These are phyloP conservation scores for Burhinus oedicnemus DNA, from an alignment of 2,113 vertebrate species.

Conservation along the genomic window DNA sequence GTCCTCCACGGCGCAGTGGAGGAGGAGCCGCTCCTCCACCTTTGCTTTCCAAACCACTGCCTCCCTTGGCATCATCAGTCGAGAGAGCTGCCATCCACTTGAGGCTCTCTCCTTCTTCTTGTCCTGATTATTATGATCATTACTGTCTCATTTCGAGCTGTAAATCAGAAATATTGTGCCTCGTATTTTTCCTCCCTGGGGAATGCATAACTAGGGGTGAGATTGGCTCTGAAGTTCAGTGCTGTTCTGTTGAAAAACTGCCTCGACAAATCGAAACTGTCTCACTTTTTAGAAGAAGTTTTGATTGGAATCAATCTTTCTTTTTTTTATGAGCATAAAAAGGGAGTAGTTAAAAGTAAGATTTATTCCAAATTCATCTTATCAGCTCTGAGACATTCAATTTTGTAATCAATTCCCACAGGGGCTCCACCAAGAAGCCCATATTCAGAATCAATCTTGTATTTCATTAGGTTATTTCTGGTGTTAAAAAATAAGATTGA, in stretches of 20 bases:
- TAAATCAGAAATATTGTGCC: conserved; percentile 73
- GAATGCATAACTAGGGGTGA: conserved; percentile 37
- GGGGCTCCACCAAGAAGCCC: conserved; percentile 73
- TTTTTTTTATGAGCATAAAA: conserved; percentile 70
- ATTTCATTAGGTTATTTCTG: conserved; percentile 78
- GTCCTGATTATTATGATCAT: conserved; percentile 69
- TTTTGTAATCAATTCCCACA: conserved; percentile 76
- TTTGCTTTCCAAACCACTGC: conserved; percentile 18
- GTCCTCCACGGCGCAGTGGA: rapidly evolving
- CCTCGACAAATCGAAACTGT: conserved; percentile 66
- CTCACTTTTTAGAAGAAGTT: conserved; percentile 69
- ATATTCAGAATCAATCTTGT: conserved; percentile 76
- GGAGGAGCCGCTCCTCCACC: background rate
- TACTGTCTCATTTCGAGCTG: conserved; percentile 66
- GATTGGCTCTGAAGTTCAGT: conserved; percentile 65
- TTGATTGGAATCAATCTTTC: conserved; percentile 76
- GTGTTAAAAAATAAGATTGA: conserved; percentile 79
- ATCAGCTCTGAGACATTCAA: conserved; percentile 75
- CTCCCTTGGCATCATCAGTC: conserved; percentile 40
- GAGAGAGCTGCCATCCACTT: conserved; percentile 58
- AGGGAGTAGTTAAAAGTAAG: conserved; percentile 76
- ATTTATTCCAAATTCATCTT: conserved; percentile 79
- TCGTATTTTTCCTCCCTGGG: conserved; percentile 52
- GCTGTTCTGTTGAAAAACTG: conserved; percentile 62
- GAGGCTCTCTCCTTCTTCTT: conserved; percentile 64